phyloP scores from a whole-genome alignment of 2,797 vertebrate genomes.

The Cyclopterus lumpus region DNA sequence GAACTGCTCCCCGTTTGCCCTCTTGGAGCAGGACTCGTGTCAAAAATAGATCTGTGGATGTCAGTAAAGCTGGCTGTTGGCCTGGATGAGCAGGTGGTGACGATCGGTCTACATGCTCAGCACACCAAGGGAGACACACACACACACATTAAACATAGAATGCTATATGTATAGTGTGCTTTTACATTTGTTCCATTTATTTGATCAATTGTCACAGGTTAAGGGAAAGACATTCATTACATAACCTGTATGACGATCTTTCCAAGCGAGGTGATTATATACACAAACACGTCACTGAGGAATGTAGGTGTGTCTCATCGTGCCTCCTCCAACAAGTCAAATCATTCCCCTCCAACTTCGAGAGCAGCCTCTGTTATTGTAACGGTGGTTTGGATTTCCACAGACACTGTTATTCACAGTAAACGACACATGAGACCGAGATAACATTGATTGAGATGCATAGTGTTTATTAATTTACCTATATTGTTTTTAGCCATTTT shows the following conservation, averaged over 20 bases:
- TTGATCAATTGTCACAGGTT: not conserved
- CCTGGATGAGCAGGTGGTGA: constrained; percentile 48
- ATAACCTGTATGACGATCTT: not conserved
- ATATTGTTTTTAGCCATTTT: no score
- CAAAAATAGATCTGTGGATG: constrained; percentile 64
- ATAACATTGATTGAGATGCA: no score
- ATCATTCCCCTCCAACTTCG: constrained; percentile 6
- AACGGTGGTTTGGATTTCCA: not conserved
- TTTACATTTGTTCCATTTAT: not conserved
- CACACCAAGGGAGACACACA: not conserved
- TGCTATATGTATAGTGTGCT: not conserved
- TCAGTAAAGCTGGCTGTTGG: constrained; percentile 47
- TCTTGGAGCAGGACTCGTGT: constrained; percentile 28
- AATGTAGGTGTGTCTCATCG: constrained; percentile 43
- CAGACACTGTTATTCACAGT: not conserved
- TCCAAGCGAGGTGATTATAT: not conserved
- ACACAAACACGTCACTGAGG: not conserved
- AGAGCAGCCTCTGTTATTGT: not conserved
- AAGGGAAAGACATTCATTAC: not conserved
- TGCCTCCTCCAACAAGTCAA: constrained; percentile 12
- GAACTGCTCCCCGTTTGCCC: not conserved
- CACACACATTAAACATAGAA: not conserved
- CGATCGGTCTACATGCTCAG: constrained; percentile 22
- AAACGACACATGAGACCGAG: not conserved
- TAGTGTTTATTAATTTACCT: no score